A percentile compares a stretch with the other conserved stretches of the same genome.
These are phyloP conservation scores for Eupithecia tripunctaria DNA, from an alignment of 2,888 invertebrate genomes.

Conservation along the genomic window DNA sequence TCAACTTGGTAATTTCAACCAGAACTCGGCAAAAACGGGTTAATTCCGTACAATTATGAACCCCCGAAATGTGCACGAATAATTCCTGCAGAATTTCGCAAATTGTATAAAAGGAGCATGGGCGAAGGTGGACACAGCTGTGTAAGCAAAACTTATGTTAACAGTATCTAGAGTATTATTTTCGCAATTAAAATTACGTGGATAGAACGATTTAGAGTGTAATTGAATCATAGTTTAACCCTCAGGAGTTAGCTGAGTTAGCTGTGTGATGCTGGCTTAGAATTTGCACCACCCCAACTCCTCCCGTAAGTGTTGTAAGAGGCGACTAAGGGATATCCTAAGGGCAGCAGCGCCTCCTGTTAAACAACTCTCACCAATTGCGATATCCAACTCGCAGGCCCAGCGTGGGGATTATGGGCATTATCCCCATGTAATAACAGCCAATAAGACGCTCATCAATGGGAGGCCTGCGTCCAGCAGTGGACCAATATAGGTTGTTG, in stretches of 20 bases:
- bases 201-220: neutral
- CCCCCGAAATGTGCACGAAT: constrained; percentile 25
- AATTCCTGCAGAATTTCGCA: constrained; percentile 22
- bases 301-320: too few relatives aligned
- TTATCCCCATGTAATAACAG: too few relatives aligned
- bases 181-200: neutral
- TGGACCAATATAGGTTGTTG: too few relatives aligned
- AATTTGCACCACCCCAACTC: too few relatives aligned
- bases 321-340: too few relatives aligned
- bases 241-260: neutral
- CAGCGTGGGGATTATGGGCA: too few relatives aligned
- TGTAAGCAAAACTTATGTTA: neutral
- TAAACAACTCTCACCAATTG: too few relatives aligned
- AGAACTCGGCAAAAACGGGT: constrained; percentile 18
- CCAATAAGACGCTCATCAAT: too few relatives aligned
- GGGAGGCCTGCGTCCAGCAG: too few relatives aligned
- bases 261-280: too few relatives aligned
- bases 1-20: constrained; percentile 15
- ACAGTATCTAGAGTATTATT: neutral
- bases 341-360: too few relatives aligned
- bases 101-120: constrained; percentile 9
- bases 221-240: neutral
- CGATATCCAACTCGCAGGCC: too few relatives aligned
- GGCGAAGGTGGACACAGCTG: constrained; percentile 6
- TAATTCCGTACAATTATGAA: constrained; percentile 20